phyloP scores from a whole-genome alignment of 2,888 invertebrate genomes.

The Octodonta nipae region DNA sequence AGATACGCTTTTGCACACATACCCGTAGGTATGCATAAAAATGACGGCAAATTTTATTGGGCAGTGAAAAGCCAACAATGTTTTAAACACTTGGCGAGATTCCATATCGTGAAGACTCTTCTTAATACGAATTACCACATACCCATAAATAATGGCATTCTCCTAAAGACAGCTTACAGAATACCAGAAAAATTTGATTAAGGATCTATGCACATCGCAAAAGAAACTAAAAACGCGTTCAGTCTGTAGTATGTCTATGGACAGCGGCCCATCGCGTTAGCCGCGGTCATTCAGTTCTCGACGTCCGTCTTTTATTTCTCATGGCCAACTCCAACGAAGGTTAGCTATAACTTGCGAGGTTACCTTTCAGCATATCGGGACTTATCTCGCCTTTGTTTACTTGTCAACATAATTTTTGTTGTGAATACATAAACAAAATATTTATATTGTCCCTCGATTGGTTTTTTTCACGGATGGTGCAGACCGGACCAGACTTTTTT shows the following conservation, averaged over 20 bases:
- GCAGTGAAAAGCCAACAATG: conserved; percentile 9
- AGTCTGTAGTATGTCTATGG: conserved; percentile 36
- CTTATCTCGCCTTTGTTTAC: conserved; percentile 39
- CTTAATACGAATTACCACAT: conserved; percentile 26
- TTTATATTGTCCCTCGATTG: conserved; percentile 38
- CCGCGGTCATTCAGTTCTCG: neutral
- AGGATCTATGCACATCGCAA: conserved; percentile 34
- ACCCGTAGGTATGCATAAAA: conserved; percentile 10
- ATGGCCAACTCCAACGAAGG: conserved; percentile 30
- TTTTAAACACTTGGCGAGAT: conserved; percentile 11
- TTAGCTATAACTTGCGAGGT: conserved; percentile 38
- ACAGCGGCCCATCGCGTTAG: conserved; percentile 24
- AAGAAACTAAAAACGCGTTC: conserved; percentile 32
- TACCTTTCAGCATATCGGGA: conserved; percentile 36
- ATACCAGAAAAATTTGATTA: conserved; percentile 37
- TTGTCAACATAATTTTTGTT: conserved; percentile 40
- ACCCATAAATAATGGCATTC: conserved; percentile 30
- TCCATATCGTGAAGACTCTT: conserved; percentile 16
- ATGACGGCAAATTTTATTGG: conserved; percentile 12
- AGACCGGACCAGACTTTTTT: conserved; percentile 24
- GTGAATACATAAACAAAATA: conserved; percentile 40
- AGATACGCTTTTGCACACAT: conserved; percentile 13
- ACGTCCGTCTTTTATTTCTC: conserved; percentile 10
- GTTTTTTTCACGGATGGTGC: conserved; percentile 29
- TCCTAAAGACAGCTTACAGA: conserved; percentile 33